Evolutionary conservation across 1,140 invertebrate genomes (phyloP).

Genomic region (Bombyx mori): DNA sequence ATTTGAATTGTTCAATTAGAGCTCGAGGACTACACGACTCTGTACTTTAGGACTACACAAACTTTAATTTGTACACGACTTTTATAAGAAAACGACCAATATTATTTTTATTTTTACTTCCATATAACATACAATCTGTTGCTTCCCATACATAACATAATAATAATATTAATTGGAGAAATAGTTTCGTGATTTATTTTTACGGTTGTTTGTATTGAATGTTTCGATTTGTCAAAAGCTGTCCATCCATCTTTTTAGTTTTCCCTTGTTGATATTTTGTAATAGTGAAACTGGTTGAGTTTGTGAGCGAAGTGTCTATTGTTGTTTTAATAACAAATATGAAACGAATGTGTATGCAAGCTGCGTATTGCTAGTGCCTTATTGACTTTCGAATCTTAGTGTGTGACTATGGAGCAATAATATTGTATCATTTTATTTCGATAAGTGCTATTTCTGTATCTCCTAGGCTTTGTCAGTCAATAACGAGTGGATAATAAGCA

Average conservation of each 20-base stretch:
- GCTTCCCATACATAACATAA: too few species aligned
- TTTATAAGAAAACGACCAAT: too few species aligned
- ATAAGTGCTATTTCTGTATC: not conserved
- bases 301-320: conserved; percentile 28
- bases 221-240: conserved; percentile 47
- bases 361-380: conserved; percentile 59
- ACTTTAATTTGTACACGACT: too few species aligned
- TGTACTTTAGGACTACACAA: too few species aligned
- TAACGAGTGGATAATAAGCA: conserved; percentile 42
- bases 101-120: too few species aligned
- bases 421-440: not conserved
- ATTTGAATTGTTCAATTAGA: too few species aligned
- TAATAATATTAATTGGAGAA: not conserved
- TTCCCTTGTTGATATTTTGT: conserved; percentile 26
- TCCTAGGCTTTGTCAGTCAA: conserved; percentile 46
- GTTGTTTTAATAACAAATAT: conserved; percentile 55
- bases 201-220: conserved; percentile 39
- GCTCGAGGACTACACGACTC: too few species aligned
- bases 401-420: not conserved
- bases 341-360: conserved; percentile 36
- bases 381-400: conserved; percentile 54
- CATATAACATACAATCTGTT: too few species aligned
- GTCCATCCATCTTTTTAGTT: conserved; percentile 31
- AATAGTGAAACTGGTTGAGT: conserved; percentile 23
- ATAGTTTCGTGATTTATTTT: conserved; percentile 22